phyloP scores from a whole-genome alignment of 2,113 vertebrate species.

The Hippocampus barbouri region DNA sequence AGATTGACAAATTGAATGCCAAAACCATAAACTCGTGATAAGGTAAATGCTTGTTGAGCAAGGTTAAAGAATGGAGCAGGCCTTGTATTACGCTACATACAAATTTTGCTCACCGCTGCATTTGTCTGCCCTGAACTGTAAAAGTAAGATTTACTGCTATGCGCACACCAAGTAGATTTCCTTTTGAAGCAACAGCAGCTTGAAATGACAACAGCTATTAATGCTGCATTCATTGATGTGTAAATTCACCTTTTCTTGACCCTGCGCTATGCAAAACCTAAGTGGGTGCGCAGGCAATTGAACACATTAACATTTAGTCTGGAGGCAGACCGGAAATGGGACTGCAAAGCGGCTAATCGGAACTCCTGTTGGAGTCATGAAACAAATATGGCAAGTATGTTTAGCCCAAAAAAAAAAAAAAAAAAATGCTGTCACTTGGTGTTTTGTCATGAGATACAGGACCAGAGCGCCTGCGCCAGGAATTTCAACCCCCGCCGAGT shows the following conservation, averaged over 20 bases:
- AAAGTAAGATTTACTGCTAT: neutral
- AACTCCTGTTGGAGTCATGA: conserved; percentile 6
- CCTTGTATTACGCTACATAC: too few relatives aligned
- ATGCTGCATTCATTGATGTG: neutral
- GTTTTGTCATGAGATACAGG: conserved; percentile 26
- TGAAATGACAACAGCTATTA: neutral
- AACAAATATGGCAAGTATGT: conserved; percentile 14
- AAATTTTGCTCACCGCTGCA: neutral
- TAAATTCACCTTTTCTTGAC: conserved; percentile 17
- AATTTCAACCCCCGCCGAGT: conserved; percentile 31
- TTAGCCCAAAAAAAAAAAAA: conserved; percentile 21
- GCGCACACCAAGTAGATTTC: too few relatives aligned
- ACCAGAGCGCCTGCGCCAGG: conserved; percentile 26
- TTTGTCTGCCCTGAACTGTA: neutral
- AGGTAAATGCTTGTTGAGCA: neutral
- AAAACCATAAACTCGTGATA: too few relatives aligned
- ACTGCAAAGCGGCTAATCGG: neutral
- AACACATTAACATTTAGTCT: conserved; percentile 11
- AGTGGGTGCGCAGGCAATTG: neutral
- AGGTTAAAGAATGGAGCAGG: neutral
- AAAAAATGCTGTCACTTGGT: conserved; percentile 20
- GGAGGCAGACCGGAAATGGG: conserved; percentile 2
- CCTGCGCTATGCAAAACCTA: neutral
- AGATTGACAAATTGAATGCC: too few relatives aligned
- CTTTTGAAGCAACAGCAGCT: neutral